phyloP scores from a whole-genome alignment of 2,113 vertebrate genomes.

The Tretioscincus oriximinensis region DNA sequence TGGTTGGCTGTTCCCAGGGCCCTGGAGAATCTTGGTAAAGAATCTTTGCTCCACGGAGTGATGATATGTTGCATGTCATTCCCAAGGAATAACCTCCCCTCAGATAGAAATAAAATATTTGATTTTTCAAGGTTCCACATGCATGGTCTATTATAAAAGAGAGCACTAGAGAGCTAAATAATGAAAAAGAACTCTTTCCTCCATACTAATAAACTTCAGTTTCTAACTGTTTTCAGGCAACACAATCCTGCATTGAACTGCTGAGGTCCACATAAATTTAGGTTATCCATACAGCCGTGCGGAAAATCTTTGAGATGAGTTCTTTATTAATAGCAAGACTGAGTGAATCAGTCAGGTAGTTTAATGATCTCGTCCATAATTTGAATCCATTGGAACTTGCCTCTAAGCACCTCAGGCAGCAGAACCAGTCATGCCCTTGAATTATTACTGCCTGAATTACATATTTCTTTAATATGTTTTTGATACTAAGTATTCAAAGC shows the following conservation, averaged over 20 bases:
- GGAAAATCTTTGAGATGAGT: constrained; percentile 71
- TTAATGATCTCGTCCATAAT: constrained; percentile 74
- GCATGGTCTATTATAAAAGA: constrained; percentile 39
- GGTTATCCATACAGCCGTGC: constrained; percentile 63
- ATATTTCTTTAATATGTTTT: constrained; percentile 44
- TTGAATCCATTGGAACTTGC: constrained; percentile 66
- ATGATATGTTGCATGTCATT: constrained; percentile 42
- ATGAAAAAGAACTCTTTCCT: constrained; percentile 58
- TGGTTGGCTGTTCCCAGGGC: not conserved
- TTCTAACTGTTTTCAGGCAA: constrained; percentile 58
- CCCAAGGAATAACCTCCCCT: constrained; percentile 53
- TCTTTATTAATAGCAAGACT: constrained; percentile 70
- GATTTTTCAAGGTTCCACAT: constrained; percentile 57
- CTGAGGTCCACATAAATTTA: constrained; percentile 72
- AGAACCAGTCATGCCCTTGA: constrained; percentile 69
- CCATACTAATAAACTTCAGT: constrained; percentile 60
- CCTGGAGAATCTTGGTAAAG: constrained; percentile 38
- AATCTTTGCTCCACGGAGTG: constrained; percentile 47
- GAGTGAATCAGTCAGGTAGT: constrained; percentile 58
- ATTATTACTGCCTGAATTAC: constrained; percentile 52
- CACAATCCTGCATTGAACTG: constrained; percentile 62
- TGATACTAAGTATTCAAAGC: constrained; percentile 27
- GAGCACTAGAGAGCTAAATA: constrained; percentile 59
- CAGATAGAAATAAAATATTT: constrained; percentile 55
- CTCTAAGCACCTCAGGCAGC: constrained; percentile 62